Evolutionary conservation across 2,113 vertebrate species (phyloP).

Genomic region (Brachypodius melanocephalos): DNA sequence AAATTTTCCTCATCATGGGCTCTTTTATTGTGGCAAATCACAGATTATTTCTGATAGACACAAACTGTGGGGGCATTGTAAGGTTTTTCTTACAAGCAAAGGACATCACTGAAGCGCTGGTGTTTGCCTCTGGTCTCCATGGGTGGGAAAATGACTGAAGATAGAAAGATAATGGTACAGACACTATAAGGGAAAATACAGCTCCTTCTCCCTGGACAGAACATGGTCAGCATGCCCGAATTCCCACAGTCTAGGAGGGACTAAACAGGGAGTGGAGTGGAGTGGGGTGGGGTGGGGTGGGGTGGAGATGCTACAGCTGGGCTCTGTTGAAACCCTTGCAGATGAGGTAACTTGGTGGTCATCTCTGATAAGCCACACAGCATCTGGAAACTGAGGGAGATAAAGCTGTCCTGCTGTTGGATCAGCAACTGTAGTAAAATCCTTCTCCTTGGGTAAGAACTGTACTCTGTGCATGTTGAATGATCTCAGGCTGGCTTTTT

Average conservation of each 20-base stretch:
- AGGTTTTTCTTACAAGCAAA: not conserved
- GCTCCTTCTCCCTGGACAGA: not conserved
- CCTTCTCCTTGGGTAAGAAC: not conserved
- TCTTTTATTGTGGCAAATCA: not conserved
- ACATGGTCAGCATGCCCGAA: not conserved
- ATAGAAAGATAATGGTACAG: not conserved
- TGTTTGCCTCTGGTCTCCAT: not conserved
- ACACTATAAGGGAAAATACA: not conserved
- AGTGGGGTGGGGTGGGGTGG: not conserved
- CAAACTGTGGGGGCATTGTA: not conserved
- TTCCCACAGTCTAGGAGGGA: not conserved
- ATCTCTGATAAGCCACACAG: not conserved
- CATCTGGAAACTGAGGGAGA: not conserved
- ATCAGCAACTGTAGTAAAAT: not conserved
- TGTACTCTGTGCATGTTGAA: fast-evolving
- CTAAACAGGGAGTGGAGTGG: too few relatives aligned
- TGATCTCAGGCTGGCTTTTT: fast-evolving
- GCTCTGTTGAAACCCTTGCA: not conserved
- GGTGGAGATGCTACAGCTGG: not conserved
- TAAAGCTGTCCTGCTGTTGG: not conserved
- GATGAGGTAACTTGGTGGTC: not conserved
- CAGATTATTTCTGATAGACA: not conserved
- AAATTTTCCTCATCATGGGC: not conserved
- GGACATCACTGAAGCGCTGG: not conserved
- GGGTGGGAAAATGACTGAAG: not conserved